Percentiles rank a stretch among this genome's conserved stretches.
Conservation (phyloP, 2,113 vertebrate species). For the Ibidorhyncha struthersii region DNA sequence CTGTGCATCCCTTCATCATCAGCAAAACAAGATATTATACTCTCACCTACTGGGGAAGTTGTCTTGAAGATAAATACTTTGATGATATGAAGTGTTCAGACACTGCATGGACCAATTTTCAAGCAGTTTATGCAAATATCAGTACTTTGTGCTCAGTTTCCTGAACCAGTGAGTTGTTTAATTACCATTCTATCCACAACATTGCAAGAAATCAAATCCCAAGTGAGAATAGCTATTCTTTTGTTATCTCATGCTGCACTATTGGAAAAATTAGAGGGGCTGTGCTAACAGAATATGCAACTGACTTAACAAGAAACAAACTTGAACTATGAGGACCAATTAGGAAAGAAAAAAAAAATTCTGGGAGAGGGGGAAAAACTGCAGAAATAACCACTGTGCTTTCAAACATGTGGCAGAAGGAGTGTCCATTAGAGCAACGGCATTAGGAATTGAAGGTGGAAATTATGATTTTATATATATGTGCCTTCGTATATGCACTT, state of each 20-base stretch:
- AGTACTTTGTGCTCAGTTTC: not conserved
- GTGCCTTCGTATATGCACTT: not conserved
- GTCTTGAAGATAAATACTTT: not conserved
- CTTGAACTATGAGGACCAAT: not conserved
- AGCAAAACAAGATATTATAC: not conserved
- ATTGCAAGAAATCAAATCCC: conserved; percentile 2
- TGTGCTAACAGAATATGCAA: not conserved
- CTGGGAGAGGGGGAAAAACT: accelerated
- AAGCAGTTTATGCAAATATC: not conserved
- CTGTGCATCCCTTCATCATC: not conserved
- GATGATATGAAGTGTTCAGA: not conserved
- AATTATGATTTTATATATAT: not conserved
- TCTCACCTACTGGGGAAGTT: not conserved
- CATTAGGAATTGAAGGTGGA: not conserved
- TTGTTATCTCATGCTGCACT: not conserved
- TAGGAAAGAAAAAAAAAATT: not conserved
- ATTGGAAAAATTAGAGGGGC: not conserved
- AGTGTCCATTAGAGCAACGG: not conserved
- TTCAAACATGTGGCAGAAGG: not conserved
- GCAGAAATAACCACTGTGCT: not conserved
- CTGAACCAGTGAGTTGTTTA: not conserved
- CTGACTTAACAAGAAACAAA: not conserved
- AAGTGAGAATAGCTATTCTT: not conserved
- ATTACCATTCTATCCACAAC: not conserved
- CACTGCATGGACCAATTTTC: not conserved